phyloP scores from a whole-genome alignment of 2,113 vertebrate species.

The Scomber japonicus region DNA sequence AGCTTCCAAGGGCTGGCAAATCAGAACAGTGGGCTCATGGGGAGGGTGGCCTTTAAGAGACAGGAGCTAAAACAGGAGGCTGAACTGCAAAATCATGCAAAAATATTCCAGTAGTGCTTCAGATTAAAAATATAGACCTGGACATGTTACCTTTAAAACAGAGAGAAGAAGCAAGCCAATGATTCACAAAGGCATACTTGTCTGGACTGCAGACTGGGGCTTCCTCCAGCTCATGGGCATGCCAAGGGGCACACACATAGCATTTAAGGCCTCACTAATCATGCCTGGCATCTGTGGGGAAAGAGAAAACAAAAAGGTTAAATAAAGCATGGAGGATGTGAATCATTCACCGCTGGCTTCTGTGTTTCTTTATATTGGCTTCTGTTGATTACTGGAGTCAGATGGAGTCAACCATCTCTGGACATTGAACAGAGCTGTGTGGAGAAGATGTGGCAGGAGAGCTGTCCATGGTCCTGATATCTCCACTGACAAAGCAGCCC shows the following conservation, averaged over 20 bases:
- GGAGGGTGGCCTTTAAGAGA: no score
- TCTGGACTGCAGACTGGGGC: neutral
- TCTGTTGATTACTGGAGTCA: neutral
- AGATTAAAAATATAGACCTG: no score
- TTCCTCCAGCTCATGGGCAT: neutral
- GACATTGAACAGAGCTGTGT: neutral
- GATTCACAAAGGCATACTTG: neutral
- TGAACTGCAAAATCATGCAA: no score
- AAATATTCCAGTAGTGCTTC: no score
- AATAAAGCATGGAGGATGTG: neutral
- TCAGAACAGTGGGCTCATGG: no score
- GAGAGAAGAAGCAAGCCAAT: neutral
- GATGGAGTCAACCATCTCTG: neutral
- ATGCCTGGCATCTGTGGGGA: neutral
- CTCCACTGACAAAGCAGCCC: neutral
- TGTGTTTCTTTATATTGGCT: neutral
- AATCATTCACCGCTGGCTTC: neutral
- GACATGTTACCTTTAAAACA: neutral
- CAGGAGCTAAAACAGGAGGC: no score
- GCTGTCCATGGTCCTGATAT: constrained; percentile 6
- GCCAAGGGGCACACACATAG: constrained; percentile 11
- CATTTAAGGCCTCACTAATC: constrained; percentile 7
- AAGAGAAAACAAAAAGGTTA: neutral
- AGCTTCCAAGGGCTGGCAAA: no score
- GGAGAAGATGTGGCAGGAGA: neutral